Conservation (phyloP, 2,113 vertebrate species). For the Bujurquina vittata region DNA sequence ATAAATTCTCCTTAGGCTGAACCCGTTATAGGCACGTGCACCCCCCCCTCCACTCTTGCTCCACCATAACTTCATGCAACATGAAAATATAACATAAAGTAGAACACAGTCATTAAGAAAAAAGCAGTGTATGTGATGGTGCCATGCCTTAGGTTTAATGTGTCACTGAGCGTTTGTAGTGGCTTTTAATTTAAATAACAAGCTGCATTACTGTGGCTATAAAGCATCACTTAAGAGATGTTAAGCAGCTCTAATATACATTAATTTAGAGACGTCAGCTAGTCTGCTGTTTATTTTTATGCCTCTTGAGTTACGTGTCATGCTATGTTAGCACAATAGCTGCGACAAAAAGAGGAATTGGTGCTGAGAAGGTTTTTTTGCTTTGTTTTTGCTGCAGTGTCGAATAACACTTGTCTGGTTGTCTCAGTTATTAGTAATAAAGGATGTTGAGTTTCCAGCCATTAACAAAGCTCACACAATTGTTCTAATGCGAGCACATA, state of each 20-base stretch:
- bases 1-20: conserved; percentile 60
- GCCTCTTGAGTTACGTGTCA: neutral
- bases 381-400: neutral
- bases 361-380: too few species aligned
- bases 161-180: conserved; percentile 26
- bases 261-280: neutral
- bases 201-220: conserved; percentile 23
- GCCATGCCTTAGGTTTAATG: conserved; percentile 1
- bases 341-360: neutral
- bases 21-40: conserved; percentile 36
- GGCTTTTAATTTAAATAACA: conserved; percentile 39
- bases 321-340: neutral
- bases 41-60: neutral
- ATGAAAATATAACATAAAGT: conserved; percentile 10
- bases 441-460: neutral
- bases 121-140: neutral
- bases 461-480: conserved; percentile 1
- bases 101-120: neutral
- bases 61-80: neutral
- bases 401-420: neutral
- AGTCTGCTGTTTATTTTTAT: neutral
- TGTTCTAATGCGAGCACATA: neutral
- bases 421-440: neutral
- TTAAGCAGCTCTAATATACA: neutral
- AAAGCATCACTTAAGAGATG: conserved; percentile 22